phyloP scores from a whole-genome alignment of 2,113 vertebrate species.

The Campylomormyrus numenius region DNA sequence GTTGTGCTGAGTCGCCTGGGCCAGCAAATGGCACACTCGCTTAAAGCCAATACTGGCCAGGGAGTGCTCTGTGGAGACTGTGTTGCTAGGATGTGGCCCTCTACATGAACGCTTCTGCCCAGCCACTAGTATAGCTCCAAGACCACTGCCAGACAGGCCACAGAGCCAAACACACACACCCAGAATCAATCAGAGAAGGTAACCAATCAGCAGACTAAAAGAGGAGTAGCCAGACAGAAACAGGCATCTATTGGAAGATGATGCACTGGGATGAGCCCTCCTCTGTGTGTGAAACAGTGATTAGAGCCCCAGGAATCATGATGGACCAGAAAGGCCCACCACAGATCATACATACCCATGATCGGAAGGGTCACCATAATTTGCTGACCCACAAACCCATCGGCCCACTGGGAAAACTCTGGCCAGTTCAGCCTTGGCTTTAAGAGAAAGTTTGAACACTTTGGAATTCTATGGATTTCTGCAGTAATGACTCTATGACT shows the following conservation, averaged over 20 bases:
- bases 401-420: too few relatives aligned
- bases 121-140: slow-evolving; percentile 56
- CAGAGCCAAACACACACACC: background rate
- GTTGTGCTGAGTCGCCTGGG: slow-evolving; percentile 79
- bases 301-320: too few relatives aligned
- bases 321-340: too few relatives aligned
- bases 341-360: too few relatives aligned
- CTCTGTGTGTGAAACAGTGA: background rate
- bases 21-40: slow-evolving; percentile 70
- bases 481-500: too few relatives aligned
- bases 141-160: slow-evolving; percentile 55
- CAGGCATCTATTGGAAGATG: background rate
- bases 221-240: background rate
- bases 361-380: too few relatives aligned
- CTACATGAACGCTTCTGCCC: slow-evolving; percentile 64
- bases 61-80: slow-evolving; percentile 65
- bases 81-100: slow-evolving; percentile 53
- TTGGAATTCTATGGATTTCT: too few relatives aligned
- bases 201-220: background rate
- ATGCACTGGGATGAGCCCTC: background rate
- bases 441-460: too few relatives aligned
- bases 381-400: too few relatives aligned
- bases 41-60: slow-evolving; percentile 72
- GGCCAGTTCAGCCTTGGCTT: too few relatives aligned
- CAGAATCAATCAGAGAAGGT: background rate